Evolutionary conservation across 2,888 invertebrate genomes (phyloP).

Genomic region (Chromoteleia sp.): DNA sequence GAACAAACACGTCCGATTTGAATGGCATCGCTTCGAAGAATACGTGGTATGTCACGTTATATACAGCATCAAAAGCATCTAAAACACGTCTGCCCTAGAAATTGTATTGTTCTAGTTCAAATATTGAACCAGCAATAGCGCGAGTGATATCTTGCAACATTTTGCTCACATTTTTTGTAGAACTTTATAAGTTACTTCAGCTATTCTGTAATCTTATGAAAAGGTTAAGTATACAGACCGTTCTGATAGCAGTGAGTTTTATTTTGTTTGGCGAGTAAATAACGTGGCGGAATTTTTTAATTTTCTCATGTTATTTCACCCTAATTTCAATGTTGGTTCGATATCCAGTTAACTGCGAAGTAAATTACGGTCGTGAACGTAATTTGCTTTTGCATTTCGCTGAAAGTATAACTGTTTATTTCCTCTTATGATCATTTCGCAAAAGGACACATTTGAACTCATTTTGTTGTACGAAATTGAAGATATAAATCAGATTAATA

Average conservation of each 20-base stretch:
- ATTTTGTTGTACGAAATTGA: too few relatives aligned
- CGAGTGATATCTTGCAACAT: neutral
- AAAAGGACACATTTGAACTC: too few relatives aligned
- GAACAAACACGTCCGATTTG: neutral
- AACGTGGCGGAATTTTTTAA: conserved; percentile 11
- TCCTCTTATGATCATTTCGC: too few relatives aligned
- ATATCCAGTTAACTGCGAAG: neutral
- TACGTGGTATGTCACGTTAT: neutral
- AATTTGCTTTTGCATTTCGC: too few relatives aligned
- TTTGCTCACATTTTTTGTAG: neutral
- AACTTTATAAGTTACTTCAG: neutral
- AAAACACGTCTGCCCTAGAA: conserved; percentile 14
- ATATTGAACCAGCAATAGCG: neutral
- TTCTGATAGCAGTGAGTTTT: neutral
- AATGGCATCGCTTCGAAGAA: neutral
- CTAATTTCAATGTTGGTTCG: conserved; percentile 11
- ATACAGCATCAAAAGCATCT: conserved; percentile 18
- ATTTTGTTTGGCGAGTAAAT: conserved; percentile 14
- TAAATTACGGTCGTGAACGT: neutral
- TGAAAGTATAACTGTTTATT: neutral
- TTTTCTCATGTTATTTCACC: conserved; percentile 4
- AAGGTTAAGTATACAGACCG: neutral
- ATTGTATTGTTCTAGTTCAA: conserved; percentile 22
- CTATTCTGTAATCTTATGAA: neutral
- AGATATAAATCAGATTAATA: too few relatives aligned